Percentiles rank a stretch among this genome's conserved stretches.
Evolutionary conservation across 2,797 vertebrate genomes (phyloP).

Genomic region (Spinus pinus): DNA sequence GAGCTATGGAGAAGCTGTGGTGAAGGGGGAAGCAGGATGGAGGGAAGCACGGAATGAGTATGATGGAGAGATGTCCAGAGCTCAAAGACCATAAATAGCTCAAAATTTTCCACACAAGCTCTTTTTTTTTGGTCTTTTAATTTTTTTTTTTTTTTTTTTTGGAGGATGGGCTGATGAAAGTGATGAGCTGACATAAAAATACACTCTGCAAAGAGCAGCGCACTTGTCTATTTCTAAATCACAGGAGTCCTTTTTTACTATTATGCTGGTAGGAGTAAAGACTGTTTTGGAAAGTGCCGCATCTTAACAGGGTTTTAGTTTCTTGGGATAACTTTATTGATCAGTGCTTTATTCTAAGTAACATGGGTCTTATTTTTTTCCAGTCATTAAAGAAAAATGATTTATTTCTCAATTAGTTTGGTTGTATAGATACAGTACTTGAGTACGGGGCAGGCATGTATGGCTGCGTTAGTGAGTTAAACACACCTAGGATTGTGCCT

Average conservation of each 20-base stretch:
- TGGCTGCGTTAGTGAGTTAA: not conserved
- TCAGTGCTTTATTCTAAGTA: not conserved
- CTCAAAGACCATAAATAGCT: not conserved
- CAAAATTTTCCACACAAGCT: not conserved
- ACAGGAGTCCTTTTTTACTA: not conserved
- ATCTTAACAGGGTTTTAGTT: not conserved
- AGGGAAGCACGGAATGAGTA: not conserved
- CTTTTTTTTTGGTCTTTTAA: fast-evolving
- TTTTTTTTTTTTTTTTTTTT: too few relatives aligned
- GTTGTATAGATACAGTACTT: not conserved
- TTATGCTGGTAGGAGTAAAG: not conserved
- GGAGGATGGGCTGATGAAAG: not conserved
- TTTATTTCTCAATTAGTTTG: not conserved
- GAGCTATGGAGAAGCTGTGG: not conserved
- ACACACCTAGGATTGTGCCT: not conserved
- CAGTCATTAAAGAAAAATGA: not conserved
- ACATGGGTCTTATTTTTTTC: not conserved
- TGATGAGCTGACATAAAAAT: not conserved
- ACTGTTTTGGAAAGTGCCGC: not conserved
- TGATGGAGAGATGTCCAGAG: not conserved
- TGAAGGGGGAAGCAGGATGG: not conserved
- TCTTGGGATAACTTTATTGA: not conserved
- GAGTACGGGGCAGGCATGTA: not conserved
- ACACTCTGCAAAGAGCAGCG: not conserved
- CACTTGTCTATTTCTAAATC: not conserved